Conservation (phyloP, 2,888 invertebrate species). For the Agapostemon virescens region DNA sequence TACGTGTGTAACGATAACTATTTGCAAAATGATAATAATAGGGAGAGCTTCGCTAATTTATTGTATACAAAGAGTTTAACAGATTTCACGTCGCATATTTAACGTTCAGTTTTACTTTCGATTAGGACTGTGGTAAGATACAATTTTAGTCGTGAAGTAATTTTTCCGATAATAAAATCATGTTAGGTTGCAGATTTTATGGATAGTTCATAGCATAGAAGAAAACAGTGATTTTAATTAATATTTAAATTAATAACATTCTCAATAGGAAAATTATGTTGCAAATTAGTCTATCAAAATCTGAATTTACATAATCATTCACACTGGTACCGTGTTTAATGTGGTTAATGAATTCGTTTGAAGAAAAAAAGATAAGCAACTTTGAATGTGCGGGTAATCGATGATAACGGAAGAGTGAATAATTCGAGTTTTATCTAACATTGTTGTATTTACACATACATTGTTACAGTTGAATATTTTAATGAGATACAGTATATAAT, state of each 20-base stretch:
- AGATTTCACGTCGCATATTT: neutral
- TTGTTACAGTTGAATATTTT: too few relatives aligned
- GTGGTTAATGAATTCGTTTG: neutral
- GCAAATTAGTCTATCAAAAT: neutral
- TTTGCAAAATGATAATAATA: neutral
- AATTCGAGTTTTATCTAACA: too few relatives aligned
- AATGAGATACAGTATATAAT: neutral
- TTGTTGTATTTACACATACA: too few relatives aligned
- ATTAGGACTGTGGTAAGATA: neutral
- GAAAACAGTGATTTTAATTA: neutral
- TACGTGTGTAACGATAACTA: neutral
- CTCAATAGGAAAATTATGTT: neutral
- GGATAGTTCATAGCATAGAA: neutral
- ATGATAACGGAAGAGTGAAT: neutral
- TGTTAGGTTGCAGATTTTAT: neutral
- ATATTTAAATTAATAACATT: neutral
- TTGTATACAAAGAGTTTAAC: neutral
- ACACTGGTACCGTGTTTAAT: neutral
- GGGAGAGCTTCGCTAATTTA: neutral
- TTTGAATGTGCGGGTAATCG: constrained; percentile 8
- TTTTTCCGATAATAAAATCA: neutral
- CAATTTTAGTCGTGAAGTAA: neutral
- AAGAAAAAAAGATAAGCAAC: neutral
- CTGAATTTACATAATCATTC: neutral
- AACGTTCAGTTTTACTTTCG: neutral